Evolutionary conservation across 2,888 invertebrate species (phyloP).

Genomic region (Andricus quercusramuli): DNA sequence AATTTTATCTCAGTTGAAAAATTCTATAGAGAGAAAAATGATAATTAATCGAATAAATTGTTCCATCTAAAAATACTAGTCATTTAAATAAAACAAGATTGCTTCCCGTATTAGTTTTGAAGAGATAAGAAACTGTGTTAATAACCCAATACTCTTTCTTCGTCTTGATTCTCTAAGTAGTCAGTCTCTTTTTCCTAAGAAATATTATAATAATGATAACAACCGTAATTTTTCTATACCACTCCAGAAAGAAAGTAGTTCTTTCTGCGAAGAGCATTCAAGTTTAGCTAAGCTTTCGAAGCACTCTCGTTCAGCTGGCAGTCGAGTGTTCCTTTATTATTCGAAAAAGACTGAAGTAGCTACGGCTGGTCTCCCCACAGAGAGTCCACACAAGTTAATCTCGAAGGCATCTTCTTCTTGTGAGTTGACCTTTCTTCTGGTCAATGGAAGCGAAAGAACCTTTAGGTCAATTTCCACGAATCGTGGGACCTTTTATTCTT

Average conservation of each 20-base stretch:
- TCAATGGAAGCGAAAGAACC: neutral
- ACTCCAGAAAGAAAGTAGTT: conserved; percentile 13
- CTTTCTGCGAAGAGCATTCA: neutral
- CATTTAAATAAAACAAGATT: neutral
- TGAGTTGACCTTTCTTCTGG: neutral
- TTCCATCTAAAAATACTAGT: neutral
- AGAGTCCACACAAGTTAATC: neutral
- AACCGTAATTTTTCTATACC: neutral
- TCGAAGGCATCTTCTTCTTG: neutral
- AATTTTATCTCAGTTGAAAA: neutral
- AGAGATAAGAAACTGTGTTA: neutral
- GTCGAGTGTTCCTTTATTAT: conserved; percentile 24
- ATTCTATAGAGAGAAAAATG: neutral
- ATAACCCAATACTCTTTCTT: neutral
- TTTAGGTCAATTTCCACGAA: neutral
- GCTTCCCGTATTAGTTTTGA: neutral
- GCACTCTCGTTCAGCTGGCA: neutral
- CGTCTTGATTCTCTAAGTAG: neutral
- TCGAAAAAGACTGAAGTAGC: conserved; percentile 4
- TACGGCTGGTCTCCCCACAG: conserved; percentile 1
- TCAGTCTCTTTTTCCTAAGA: conserved; percentile 27
- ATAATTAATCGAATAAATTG: neutral
- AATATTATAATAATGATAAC: conserved; percentile 34
- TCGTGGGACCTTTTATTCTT: neutral
- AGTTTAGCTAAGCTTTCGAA: conserved; percentile 4